Evolutionary conservation across 2,113 vertebrate species (phyloP).

Genomic region (Anguilla rostrata): DNA sequence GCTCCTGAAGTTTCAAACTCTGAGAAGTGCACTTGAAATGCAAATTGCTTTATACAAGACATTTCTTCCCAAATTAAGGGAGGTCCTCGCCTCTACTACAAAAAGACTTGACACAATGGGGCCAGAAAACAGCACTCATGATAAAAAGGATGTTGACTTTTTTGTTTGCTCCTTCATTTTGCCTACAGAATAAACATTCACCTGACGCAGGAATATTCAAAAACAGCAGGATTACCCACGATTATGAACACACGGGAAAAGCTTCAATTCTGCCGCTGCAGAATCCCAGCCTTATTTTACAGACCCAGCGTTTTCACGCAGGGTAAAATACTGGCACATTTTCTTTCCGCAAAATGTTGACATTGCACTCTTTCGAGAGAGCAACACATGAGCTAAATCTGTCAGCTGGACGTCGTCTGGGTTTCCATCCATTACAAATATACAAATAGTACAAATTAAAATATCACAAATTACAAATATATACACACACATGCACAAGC

Average conservation of each 20-base stretch:
- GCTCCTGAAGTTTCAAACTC: conserved; percentile 13
- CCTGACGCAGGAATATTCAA: neutral
- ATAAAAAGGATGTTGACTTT: too few relatives aligned
- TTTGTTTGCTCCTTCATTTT: conserved; percentile 22
- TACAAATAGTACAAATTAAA: neutral
- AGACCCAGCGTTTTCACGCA: too few relatives aligned
- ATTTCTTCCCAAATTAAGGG: neutral
- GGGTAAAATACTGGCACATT: too few relatives aligned
- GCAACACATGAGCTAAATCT: neutral
- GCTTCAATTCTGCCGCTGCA: neutral
- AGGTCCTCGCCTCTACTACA: neutral
- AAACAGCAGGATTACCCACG: neutral
- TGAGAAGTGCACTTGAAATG: conserved; percentile 33
- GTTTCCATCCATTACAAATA: neutral
- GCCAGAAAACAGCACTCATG: neutral
- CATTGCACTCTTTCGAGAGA: neutral
- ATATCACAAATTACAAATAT: neutral
- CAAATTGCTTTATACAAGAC: conserved; percentile 32
- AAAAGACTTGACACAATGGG: conserved; percentile 6
- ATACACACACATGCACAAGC: neutral
- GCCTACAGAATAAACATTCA: conserved; percentile 20
- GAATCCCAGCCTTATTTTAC: neutral
- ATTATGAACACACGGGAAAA: neutral
- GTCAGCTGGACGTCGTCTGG: neutral
- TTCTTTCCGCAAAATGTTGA: too few relatives aligned